Conservation (phyloP, 2,113 vertebrate species). For the Sapayoa aenigma region DNA sequence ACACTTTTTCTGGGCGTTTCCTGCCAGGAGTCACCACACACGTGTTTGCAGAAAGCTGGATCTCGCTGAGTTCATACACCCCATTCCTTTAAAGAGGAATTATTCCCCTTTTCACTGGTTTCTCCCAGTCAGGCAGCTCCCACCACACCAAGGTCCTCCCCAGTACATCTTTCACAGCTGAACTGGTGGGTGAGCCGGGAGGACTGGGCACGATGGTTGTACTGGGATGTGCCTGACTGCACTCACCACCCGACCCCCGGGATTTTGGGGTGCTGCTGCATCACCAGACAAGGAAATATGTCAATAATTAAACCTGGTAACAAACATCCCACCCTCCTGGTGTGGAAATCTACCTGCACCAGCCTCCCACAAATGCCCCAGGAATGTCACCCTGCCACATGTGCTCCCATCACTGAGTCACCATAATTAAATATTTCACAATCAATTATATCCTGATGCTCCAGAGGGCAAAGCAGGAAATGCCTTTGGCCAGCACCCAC, state of each 20-base stretch:
- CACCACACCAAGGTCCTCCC: not conserved
- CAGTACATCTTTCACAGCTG: not conserved
- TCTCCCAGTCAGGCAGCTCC: not conserved
- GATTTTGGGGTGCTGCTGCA: not conserved
- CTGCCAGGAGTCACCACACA: accelerated
- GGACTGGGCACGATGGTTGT: not conserved
- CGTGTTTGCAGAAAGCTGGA: not conserved
- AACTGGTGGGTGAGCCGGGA: not conserved
- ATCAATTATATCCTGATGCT: not conserved
- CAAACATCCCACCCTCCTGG: no score
- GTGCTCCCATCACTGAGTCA: accelerated
- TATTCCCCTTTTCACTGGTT: not conserved
- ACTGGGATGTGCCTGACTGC: not conserved
- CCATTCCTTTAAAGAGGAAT: not conserved
- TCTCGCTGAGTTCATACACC: accelerated
- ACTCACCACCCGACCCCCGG: not conserved
- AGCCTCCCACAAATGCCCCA: accelerated
- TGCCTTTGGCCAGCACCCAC: not conserved
- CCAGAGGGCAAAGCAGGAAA: accelerated
- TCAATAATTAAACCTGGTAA: not conserved
- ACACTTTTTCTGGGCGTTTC: not conserved
- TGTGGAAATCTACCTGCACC: not conserved
- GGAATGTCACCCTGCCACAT: accelerated
- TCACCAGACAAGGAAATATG: not conserved
- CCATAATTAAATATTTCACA: not conserved